Conservation (phyloP, 2,113 vertebrate species). For the Zootoca vivipara region DNA sequence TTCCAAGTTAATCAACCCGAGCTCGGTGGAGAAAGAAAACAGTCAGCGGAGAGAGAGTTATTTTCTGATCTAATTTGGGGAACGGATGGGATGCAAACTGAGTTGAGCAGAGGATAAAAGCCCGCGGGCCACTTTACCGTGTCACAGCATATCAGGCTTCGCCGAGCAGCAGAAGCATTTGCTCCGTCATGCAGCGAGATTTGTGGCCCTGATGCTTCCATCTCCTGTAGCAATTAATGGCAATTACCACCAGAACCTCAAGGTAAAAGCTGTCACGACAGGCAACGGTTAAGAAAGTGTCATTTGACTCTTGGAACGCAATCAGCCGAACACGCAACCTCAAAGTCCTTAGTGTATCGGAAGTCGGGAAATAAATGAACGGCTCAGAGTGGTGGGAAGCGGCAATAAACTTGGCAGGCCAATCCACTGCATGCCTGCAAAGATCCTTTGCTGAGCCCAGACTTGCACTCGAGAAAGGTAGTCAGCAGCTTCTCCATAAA, state of each 20-base stretch:
- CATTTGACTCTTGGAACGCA: slow-evolving; percentile 9
- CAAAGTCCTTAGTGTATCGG: neutral
- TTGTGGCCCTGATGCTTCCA: neutral
- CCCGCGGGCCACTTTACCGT: neutral
- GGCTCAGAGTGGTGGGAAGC: neutral
- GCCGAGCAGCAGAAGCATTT: slow-evolving; percentile 7
- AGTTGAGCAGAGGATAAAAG: slow-evolving; percentile 17
- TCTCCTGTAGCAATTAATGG: slow-evolving; percentile 20
- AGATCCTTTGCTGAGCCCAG: neutral
- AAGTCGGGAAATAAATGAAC: neutral
- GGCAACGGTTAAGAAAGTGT: neutral
- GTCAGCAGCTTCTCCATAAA: neutral
- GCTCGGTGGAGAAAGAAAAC: neutral
- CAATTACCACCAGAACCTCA: slow-evolving; percentile 25
- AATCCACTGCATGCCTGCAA: neutral
- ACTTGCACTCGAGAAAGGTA: neutral
- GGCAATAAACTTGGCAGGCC: neutral
- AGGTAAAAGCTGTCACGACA: slow-evolving; percentile 22
- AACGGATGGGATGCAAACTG: neutral
- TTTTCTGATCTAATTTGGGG: slow-evolving; percentile 27
- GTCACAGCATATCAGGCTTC: slow-evolving; percentile 15
- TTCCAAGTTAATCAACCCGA: neutral
- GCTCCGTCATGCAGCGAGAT: neutral
- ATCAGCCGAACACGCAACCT: neutral
- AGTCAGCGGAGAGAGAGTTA: neutral